Evolutionary conservation across 2,797 vertebrate genomes (phyloP).

Genomic region (Pseudocheirus occidentalis): DNA sequence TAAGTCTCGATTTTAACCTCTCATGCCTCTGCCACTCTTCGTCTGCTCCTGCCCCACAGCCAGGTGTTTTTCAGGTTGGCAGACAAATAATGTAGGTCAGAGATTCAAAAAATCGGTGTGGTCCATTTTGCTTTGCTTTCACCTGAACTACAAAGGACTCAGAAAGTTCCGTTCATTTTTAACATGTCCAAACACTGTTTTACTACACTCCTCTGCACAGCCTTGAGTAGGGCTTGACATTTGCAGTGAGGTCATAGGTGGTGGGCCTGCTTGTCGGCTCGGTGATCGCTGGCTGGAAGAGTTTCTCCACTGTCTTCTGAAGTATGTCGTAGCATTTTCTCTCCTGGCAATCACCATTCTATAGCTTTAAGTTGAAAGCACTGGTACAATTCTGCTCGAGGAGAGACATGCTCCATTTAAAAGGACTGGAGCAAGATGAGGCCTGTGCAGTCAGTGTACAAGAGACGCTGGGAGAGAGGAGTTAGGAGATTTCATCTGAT

Average conservation of each 20-base stretch:
- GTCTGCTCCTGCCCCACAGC: not conserved
- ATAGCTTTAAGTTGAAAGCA: not conserved
- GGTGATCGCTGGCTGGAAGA: not conserved
- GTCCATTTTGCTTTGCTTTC: conserved; percentile 31
- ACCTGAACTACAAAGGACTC: conserved; percentile 1
- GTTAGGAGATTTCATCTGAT: no score
- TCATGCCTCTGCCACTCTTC: not conserved
- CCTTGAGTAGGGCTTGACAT: not conserved
- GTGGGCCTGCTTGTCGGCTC: not conserved
- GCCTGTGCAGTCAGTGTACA: not conserved
- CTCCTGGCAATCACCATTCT: not conserved
- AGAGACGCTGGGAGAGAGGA: not conserved
- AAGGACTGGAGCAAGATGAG: not conserved
- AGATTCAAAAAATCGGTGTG: conserved; percentile 1
- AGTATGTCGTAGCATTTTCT: not conserved
- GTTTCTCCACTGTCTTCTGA: no score
- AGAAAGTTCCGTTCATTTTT: not conserved
- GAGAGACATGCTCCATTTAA: not conserved
- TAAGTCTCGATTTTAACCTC: conserved; percentile 76
- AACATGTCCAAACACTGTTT: not conserved
- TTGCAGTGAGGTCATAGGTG: not conserved
- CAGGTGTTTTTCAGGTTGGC: not conserved
- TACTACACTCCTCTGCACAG: not conserved
- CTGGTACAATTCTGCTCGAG: not conserved
- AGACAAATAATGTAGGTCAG: conserved; percentile 5